Evolutionary conservation across 2,888 invertebrate species (phyloP), one percentile per base, ranked within the genome.

Genomic region (Galeopsomyia nigrocyanea): DNA sequence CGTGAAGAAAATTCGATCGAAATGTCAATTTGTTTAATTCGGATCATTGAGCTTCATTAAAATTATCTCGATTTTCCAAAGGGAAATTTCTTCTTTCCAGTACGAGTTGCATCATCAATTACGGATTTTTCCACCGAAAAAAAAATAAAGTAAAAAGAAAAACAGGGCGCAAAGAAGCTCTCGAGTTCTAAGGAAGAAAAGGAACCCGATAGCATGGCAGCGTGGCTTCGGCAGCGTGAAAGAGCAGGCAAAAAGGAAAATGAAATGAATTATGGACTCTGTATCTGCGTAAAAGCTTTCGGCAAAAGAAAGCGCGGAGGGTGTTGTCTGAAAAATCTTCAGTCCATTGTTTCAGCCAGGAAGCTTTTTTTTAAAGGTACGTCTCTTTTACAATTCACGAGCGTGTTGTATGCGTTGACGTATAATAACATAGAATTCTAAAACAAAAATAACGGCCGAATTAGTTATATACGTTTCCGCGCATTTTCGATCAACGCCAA

Each of bases 221-320:
- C 17, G 49, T 26, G 62, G 17, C 62, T 51, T 50, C 22, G 61
- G 39, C 50, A 16, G 49, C 19, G 61, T 46, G 22, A 61, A 61
- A 21, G 22, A 61, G 7, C 13, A 60, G 49, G 21, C 13, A 60
- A 26, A 26, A 2, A 26, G 5, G 14, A 60, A 60, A 60, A 19
- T 60, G 19, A 49, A 61, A 61, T 61, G 61, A 61, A 61, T 39
- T 61, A 61, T 61, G 22, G 61, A 61, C 61, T 61, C 49, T 61
- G 61, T 49, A 61, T 49, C 61, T 61, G 19, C 7, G 39, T 39
- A 39, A 39, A 39, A 39, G 39, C 39, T 39, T 39, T 39, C 39
- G 39, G 39, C 39, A 39, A 7, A 39, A 39, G 39, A 39, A 7
- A 39, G 39, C 26, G 2, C 39, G 7, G 39, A 10, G 13, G 7